These are phyloP conservation scores for Dicyrtoma fusca DNA, from an alignment of 2,888 invertebrate species.

Conservation along the genomic window DNA sequence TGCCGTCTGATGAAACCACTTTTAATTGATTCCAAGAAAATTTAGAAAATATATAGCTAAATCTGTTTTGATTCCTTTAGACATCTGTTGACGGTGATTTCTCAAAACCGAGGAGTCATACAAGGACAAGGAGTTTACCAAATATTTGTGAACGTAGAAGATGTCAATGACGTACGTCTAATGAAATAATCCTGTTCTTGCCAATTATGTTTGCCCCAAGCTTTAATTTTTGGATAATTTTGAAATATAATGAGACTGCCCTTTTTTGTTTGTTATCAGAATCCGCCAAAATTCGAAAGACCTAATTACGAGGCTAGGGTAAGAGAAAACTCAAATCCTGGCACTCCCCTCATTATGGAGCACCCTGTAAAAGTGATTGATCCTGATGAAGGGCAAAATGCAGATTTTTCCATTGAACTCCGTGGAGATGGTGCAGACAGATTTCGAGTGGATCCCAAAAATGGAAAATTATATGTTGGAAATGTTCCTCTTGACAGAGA, in stretches of 20 bases:
- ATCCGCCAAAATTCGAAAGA: slow-evolving; percentile 74
- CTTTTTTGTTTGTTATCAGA: slow-evolving; percentile 21
- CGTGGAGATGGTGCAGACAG: slow-evolving; percentile 76
- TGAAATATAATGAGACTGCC: too few species aligned
- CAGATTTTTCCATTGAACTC: slow-evolving; percentile 70
- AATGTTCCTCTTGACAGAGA: slow-evolving; percentile 72
- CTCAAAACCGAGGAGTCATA: slow-evolving; percentile 70
- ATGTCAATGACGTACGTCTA: slow-evolving; percentile 71
- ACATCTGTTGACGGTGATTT: slow-evolving; percentile 73
- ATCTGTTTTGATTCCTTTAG: slow-evolving; percentile 33
- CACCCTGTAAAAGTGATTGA: slow-evolving; percentile 73
- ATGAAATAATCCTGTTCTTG: neutral
- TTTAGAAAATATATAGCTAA: neutral
- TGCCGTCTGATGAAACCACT: too few species aligned
- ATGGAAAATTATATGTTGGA: slow-evolving; percentile 67
- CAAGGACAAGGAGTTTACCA: slow-evolving; percentile 77
- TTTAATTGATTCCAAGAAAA: neutral
- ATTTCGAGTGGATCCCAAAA: slow-evolving; percentile 70
- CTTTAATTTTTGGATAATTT: neutral
- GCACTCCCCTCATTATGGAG: slow-evolving; percentile 72
- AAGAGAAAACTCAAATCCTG: slow-evolving; percentile 73
- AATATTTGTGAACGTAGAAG: slow-evolving; percentile 76
- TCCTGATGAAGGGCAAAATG: slow-evolving; percentile 71
- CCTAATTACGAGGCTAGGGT: slow-evolving; percentile 75
- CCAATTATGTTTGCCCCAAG: neutral